A percentile compares a stretch with the other conserved stretches of the same genome.
Conservation (phyloP, 2,797 vertebrate genomes). For the Loriculus beryllinus region DNA sequence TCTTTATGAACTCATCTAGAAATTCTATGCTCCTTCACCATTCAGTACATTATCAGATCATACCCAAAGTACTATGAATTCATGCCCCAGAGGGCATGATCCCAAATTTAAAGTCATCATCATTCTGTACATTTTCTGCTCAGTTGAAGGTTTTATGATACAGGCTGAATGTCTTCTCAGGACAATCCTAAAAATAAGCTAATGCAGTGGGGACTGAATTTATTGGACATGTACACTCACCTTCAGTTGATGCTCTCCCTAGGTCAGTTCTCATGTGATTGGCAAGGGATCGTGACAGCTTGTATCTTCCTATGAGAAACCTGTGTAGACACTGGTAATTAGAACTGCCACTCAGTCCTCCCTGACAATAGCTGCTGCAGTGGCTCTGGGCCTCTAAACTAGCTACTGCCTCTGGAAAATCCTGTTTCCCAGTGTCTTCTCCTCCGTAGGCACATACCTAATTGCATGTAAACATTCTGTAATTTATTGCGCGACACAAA, state of each 20-base stretch:
- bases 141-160: slow-evolving; percentile 58
- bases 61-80: slow-evolving; percentile 49
- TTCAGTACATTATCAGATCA: slow-evolving; percentile 18
- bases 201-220: slow-evolving; percentile 62
- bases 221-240: slow-evolving; percentile 52
- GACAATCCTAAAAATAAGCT: slow-evolving; percentile 69
- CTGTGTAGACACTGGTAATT: slow-evolving; percentile 74
- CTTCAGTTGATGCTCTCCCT: slow-evolving; percentile 59
- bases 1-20: not conserved
- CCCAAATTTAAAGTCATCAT: slow-evolving; percentile 65
- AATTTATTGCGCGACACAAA: slow-evolving; percentile 46
- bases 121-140: slow-evolving; percentile 52
- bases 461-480: slow-evolving; percentile 56
- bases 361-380: slow-evolving; percentile 32
- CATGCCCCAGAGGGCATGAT: slow-evolving; percentile 45
- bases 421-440: slow-evolving; percentile 31
- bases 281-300: slow-evolving; percentile 76
- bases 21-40: not conserved
- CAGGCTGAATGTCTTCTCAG: slow-evolving; percentile 39
- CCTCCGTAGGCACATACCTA: slow-evolving; percentile 39
- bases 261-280: slow-evolving; percentile 74
- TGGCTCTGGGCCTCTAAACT: slow-evolving; percentile 54
- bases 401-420: slow-evolving; percentile 62
- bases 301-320: slow-evolving; percentile 64
- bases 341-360: slow-evolving; percentile 75